Conservation (phyloP, 2,797 vertebrate species). For the Pangasius mekongensis region DNA sequence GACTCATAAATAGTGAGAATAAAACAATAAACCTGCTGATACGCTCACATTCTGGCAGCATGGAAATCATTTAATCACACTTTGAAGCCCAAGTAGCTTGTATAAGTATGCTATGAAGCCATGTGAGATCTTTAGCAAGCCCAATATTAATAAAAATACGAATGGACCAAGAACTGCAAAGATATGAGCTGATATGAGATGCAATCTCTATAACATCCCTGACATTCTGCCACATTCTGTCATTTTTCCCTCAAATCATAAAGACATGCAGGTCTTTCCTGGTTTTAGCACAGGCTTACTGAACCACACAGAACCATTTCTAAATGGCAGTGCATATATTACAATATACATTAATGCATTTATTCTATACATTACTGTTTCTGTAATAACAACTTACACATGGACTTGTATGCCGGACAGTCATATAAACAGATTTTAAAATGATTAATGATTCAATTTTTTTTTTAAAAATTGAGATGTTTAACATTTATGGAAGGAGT, state of each 20-base stretch:
- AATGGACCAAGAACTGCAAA: not conserved
- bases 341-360: not conserved
- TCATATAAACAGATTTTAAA: no score
- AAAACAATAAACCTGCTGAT: constrained; percentile 50
- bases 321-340: not conserved
- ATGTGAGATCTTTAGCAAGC: constrained; percentile 2
- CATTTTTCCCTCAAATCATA: not conserved
- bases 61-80: constrained; percentile 24
- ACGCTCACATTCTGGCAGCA: constrained; percentile 18
- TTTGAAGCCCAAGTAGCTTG: constrained; percentile 14
- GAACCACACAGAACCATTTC: not conserved
- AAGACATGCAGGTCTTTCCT: no score
- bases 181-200: not conserved
- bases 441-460: no score
- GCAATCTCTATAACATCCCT: not conserved
- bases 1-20: constrained; percentile 46
- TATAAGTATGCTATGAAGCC: not conserved
- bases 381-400: not conserved
- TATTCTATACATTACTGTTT: not conserved
- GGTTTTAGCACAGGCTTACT: not conserved
- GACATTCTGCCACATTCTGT: not conserved
- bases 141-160: not conserved
- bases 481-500: not conserved
- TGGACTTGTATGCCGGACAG: no score
- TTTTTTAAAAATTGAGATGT: no score